Base-by-base conservation (phyloP, 2,113 vertebrate genomes). In the Oreotrochilus melanogaster region DNA sequence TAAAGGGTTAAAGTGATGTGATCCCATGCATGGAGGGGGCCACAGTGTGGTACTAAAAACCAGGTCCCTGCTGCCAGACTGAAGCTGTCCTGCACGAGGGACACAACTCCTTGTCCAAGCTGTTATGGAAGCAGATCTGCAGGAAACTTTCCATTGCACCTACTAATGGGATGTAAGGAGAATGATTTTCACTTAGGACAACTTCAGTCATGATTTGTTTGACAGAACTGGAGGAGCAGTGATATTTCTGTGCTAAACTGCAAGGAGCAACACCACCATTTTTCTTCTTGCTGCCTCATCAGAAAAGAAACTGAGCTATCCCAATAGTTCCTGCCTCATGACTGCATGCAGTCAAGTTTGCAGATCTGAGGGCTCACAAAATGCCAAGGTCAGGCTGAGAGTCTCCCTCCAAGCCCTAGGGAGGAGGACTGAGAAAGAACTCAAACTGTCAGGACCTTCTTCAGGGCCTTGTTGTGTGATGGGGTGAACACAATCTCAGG, bases 181-280 rank as follows among this genome's bases (percentile, higher is more conserved):
- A 60, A 78, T 6, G 18, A 28, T 75, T 78, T 82, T 69, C 45
- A 53, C 42, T 53, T 43, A 39, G 57, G 57, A 64, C 37, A 47
- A 31, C 7, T 39, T 11, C 1, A 0, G 9, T 57, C 5, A 1
- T 5, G 11, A 37, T 12, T 88, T 1, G 1, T 57, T 66, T 66
- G 31, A 42, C 67, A 79, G n/a, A 93, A 61, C 39, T 28, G 61
- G 50, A 88, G 23, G 10, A 89, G 15, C 15, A 50, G 23, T 43
- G 50, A 76, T 0, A 0, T 37, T 92, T 62, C 82, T 78, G 42
- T 37, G 28, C 24, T 43, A 43, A 15, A 14, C 27, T 66, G 47
- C 30, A 50, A 24, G 27, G 7, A 88, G 27, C 19, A 23, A 79
- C 27, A 62, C 11, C 18, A 53, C 11, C 0, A 0, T 25, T 18